phyloP scores from a whole-genome alignment of 2,797 vertebrate species.

The Amblyraja radiata region DNA sequence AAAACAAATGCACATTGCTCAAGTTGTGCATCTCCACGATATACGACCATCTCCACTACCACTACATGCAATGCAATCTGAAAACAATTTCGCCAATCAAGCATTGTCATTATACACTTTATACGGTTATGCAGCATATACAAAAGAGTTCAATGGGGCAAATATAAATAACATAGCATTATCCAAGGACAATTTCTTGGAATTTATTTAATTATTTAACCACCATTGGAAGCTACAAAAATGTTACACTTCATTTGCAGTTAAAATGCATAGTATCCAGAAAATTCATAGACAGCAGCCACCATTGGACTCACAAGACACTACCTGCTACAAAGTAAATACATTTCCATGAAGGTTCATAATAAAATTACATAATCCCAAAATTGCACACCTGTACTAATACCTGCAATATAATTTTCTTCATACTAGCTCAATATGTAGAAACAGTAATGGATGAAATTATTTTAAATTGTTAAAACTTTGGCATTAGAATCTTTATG shows the following conservation, averaged over 20 bases:
- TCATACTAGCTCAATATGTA: neutral
- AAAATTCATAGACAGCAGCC: neutral
- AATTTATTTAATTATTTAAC: neutral
- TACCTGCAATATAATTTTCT: neutral
- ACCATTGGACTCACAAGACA: neutral
- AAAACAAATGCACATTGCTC: neutral
- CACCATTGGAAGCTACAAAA: neutral
- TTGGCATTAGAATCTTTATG: neutral
- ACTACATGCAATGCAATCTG: neutral
- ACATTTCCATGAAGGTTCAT: neutral
- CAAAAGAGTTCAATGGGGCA: neutral
- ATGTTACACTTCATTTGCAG: neutral
- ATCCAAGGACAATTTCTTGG: neutral
- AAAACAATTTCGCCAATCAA: neutral
- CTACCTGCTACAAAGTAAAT: neutral
- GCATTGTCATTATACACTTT: neutral
- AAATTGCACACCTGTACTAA: neutral
- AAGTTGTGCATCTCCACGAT: neutral
- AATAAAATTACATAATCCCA: neutral
- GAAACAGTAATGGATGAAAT: too few relatives aligned
- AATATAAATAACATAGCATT: neutral
- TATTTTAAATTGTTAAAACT: neutral
- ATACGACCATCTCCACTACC: neutral
- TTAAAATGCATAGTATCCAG: neutral
- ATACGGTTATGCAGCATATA: neutral